phyloP scores from a whole-genome alignment of 1,140 invertebrate species.

The Dysdera silvatica region DNA sequence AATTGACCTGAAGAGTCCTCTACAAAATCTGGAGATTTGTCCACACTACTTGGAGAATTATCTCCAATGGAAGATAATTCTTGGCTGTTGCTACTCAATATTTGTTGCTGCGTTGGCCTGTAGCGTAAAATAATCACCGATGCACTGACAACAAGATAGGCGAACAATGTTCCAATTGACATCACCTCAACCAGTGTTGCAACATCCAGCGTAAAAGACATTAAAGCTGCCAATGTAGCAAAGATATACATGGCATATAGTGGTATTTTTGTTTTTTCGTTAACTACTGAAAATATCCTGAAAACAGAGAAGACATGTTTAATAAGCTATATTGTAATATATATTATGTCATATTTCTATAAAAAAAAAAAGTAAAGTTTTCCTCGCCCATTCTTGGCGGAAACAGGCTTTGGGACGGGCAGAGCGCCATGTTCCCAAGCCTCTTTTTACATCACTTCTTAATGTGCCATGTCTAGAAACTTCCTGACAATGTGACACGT shows the following conservation, averaged over 20 bases:
- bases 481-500: too few species aligned
- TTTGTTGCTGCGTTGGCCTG: neutral
- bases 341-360: too few species aligned
- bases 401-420: too few species aligned
- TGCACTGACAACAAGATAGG: slow-evolving; percentile 82
- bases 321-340: too few species aligned
- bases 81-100: slow-evolving; percentile 20
- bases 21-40: neutral
- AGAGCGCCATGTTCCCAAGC: too few species aligned
- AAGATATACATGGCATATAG: slow-evolving; percentile 70
- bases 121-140: slow-evolving; percentile 62
- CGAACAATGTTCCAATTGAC: slow-evolving; percentile 83
- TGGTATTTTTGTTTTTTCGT: slow-evolving; percentile 56
- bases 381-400: too few species aligned
- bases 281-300: too few species aligned
- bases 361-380: too few species aligned
- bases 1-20: slow-evolving; percentile 9
- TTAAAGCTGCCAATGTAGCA: slow-evolving; percentile 63
- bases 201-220: slow-evolving; percentile 79
- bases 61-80: slow-evolving; percentile 21
- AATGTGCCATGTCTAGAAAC: too few species aligned
- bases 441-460: too few species aligned
- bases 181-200: slow-evolving; percentile 87
- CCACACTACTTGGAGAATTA: neutral
- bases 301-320: too few species aligned